Conservation (phyloP, 2,113 vertebrate genomes). For the Piaya cayana region DNA sequence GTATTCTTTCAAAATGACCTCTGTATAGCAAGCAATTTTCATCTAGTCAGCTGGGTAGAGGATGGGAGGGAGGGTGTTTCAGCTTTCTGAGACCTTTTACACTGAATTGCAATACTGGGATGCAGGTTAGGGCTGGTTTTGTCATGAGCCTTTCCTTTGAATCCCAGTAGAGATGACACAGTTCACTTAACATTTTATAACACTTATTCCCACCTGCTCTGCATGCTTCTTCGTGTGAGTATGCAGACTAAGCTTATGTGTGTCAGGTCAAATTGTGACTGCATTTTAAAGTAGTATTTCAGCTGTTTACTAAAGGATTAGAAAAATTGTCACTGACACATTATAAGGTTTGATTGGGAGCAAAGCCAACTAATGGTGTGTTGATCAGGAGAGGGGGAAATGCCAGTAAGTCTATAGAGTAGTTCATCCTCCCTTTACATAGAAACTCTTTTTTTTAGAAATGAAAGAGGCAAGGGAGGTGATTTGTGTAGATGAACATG, state of each 20-base stretch:
- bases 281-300: constrained; percentile 14
- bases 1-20: background rate
- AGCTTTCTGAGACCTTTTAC: background rate
- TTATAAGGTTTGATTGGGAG: background rate
- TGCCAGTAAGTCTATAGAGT: background rate
- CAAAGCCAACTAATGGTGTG: background rate
- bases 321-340: background rate
- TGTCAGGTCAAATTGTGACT: background rate
- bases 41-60: background rate
- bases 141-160: background rate
- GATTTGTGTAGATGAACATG: background rate
- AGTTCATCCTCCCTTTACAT: background rate
- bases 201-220: background rate
- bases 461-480: background rate
- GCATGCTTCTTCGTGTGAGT: rapidly evolving
- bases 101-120: background rate
- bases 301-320: constrained; percentile 17
- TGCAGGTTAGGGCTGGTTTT: background rate
- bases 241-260: background rate
- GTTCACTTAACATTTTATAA: background rate
- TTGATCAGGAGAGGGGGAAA: background rate
- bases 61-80: background rate
- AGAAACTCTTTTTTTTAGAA: background rate
- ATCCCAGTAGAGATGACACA: background rate
- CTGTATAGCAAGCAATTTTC: background rate